These are phyloP conservation scores for Paramormyrops hopkinsi DNA, from an alignment of 2,797 vertebrate genomes.

Conservation along the genomic window DNA sequence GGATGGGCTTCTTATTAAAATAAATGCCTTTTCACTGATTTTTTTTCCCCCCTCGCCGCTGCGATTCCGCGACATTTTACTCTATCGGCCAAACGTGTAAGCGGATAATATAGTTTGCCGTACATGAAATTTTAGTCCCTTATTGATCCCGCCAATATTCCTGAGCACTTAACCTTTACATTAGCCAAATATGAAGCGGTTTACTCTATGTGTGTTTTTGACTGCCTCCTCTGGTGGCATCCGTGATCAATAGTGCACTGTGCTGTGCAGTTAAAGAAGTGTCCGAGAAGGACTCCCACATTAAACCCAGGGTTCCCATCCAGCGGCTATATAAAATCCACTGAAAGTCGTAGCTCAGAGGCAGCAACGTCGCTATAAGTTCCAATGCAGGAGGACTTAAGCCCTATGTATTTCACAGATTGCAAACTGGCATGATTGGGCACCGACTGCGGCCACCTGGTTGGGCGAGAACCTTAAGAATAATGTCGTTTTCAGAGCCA, in stretches of 20 bases:
- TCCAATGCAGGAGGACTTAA: not conserved
- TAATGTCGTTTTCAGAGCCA: not conserved
- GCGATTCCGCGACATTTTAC: conserved; percentile 41
- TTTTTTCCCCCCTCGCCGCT: not conserved
- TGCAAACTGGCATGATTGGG: not conserved
- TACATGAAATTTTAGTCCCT: conserved; percentile 65
- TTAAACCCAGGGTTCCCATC: conserved; percentile 33
- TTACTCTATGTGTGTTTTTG: conserved; percentile 79
- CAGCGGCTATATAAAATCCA: conserved; percentile 5
- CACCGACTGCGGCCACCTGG: not conserved
- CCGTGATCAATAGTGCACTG: conserved; percentile 62
- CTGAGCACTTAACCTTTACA: conserved; percentile 77
- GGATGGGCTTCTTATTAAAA: conserved; percentile 40
- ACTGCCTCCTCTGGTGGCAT: conserved; percentile 67
- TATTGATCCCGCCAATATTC: conserved; percentile 72
- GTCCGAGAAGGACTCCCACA: conserved; percentile 42
- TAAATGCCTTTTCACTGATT: conserved; percentile 37
- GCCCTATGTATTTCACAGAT: not conserved
- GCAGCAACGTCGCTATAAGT: not conserved
- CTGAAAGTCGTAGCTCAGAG: not conserved
- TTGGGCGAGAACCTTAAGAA: not conserved
- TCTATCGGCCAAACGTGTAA: conserved; percentile 36
- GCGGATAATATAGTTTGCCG: conserved; percentile 43
- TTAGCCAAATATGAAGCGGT: conserved; percentile 70
- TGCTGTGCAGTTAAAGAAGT: conserved; percentile 59